Evolutionary conservation across 2,113 vertebrate genomes (phyloP).

Genomic region (Indri indri): DNA sequence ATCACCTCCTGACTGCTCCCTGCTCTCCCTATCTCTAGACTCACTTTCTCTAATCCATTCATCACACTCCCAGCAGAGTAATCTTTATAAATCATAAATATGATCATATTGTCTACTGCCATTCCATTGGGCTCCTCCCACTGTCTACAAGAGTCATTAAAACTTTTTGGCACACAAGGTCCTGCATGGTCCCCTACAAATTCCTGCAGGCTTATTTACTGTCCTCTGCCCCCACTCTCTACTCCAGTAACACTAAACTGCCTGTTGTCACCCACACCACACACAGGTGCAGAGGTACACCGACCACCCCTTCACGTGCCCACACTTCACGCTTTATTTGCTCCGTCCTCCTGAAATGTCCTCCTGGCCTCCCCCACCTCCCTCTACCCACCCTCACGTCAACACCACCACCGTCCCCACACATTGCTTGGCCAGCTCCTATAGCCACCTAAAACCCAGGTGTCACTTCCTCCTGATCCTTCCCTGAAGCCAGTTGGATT

Average conservation of each 20-base stretch:
- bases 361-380: not conserved
- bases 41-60: not conserved
- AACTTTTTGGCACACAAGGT: not conserved
- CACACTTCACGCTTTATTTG: not conserved
- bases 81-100: not conserved
- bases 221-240: not conserved
- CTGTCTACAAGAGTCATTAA: not conserved
- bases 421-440: not conserved
- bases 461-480: not conserved
- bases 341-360: not conserved
- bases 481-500: not conserved
- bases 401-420: not conserved
- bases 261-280: not conserved
- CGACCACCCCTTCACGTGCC: not conserved
- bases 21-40: not conserved
- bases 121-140: not conserved
- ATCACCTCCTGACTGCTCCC: not conserved
- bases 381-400: not conserved
- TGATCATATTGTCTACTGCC: not conserved
- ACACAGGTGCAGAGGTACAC: not conserved
- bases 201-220: not conserved
- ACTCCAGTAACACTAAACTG: not conserved
- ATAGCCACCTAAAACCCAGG: not conserved
- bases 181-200: not conserved
- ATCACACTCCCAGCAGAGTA: not conserved